Evolutionary conservation across 2,888 invertebrate genomes (phyloP).

Genomic region (Pollenia griseotomentosa): DNA sequence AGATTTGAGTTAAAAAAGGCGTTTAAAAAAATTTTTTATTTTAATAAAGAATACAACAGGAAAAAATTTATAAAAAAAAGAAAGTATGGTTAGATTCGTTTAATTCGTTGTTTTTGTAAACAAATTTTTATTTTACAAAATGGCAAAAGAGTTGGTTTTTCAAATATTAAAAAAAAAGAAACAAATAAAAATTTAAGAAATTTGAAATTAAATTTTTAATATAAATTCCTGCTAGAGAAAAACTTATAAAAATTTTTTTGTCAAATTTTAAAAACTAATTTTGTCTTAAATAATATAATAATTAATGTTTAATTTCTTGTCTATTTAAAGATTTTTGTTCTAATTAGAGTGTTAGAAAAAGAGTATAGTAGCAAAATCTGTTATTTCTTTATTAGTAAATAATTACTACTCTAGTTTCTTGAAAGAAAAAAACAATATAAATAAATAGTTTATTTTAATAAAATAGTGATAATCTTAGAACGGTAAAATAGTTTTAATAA

Average conservation of each 20-base stretch:
- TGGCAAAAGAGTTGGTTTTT: conserved; percentile 56
- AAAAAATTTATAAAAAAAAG: conserved; percentile 67
- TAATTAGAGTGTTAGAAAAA: conserved; percentile 32
- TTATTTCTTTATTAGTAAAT: conserved; percentile 5
- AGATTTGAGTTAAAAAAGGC: conserved; percentile 40
- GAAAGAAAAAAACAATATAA: conserved; percentile 17
- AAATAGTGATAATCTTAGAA: conserved; percentile 53
- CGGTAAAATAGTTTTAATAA: conserved; percentile 8
- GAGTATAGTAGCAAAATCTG: conserved; percentile 2
- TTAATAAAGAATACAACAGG: conserved; percentile 61
- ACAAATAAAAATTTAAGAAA: conserved; percentile 20
- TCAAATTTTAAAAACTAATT: conserved; percentile 26
- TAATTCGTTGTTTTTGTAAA: conserved; percentile 11
- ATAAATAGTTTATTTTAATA: conserved; percentile 22
- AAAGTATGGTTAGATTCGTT: conserved; percentile 62
- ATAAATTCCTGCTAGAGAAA: conserved; percentile 39
- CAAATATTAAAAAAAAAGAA: conserved; percentile 46
- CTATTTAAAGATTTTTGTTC: background rate
- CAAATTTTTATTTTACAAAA: conserved; percentile 44
- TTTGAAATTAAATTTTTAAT: conserved; percentile 12
- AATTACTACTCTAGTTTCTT: conserved; percentile 48
- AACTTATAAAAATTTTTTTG: background rate
- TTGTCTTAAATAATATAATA: conserved; percentile 32
- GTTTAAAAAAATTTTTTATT: conserved; percentile 38
- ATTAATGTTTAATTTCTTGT: conserved; percentile 11